A percentile compares a stretch with the other conserved stretches of the same genome.
Conservation (phyloP, 2,113 vertebrate species). For the Aleadryas rufinucha region DNA sequence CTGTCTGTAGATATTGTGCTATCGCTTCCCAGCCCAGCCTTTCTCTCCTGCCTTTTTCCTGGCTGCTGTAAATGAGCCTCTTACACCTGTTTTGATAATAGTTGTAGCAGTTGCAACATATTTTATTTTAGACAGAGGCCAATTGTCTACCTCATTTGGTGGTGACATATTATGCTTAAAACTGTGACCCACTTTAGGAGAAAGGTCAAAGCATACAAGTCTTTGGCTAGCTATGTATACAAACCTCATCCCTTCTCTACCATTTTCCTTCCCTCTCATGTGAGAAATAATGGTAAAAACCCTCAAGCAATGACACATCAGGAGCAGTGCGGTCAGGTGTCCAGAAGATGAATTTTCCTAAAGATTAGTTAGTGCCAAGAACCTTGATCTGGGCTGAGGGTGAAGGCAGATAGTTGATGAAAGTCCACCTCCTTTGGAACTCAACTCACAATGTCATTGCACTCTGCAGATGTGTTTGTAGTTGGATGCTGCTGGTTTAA, state of each 20-base stretch:
- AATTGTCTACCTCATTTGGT: neutral
- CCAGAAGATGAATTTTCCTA: neutral
- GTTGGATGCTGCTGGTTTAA: neutral
- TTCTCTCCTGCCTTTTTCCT: neutral
- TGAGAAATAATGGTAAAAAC: neutral
- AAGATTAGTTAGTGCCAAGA: neutral
- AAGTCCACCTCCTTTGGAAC: neutral
- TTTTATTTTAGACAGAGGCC: neutral
- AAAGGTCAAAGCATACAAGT: neutral
- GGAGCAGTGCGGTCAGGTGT: neutral
- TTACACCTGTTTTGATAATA: neutral
- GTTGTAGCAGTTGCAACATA: neutral
- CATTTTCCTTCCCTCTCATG: rapidly evolving
- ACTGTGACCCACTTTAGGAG: neutral
- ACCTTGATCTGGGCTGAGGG: neutral
- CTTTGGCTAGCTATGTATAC: neutral
- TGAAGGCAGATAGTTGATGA: neutral
- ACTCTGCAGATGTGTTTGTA: neutral
- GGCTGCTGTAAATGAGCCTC: neutral
- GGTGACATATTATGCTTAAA: neutral
- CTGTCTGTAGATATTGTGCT: neutral
- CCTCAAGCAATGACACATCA: neutral
- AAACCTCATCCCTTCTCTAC: neutral
- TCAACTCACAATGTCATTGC: neutral
- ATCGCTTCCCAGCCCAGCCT: neutral